A percentile compares a stretch with the other conserved stretches of the same genome.
phyloP scores from a whole-genome alignment of 2,797 vertebrate genomes.

The Phalloptychus januarius region DNA sequence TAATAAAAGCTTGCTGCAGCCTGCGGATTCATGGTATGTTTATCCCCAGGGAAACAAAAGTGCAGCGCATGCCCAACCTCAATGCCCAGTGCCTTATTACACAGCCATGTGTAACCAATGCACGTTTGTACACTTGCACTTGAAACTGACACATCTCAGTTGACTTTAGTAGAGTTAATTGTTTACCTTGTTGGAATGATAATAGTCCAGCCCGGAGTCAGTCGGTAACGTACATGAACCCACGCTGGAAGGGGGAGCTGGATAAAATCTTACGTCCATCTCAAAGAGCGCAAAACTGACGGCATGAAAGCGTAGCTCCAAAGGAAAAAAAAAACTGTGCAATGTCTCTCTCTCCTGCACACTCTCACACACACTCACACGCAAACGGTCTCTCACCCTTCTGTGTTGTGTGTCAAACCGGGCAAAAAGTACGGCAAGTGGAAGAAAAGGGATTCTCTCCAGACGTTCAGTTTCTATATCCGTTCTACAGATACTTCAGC shows the following conservation, averaged over 20 bases:
- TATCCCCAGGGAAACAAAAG: slow-evolving; percentile 39
- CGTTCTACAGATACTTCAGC: slow-evolving; percentile 63
- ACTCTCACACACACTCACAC: slow-evolving; percentile 22
- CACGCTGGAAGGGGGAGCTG: slow-evolving; percentile 93
- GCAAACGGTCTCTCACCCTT: slow-evolving; percentile 9
- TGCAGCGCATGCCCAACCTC: slow-evolving; percentile 37
- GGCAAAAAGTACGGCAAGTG: slow-evolving; percentile 74
- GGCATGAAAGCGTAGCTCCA: slow-evolving; percentile 84
- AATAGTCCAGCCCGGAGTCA: slow-evolving; percentile 96
- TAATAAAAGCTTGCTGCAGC: not conserved
- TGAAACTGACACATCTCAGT: slow-evolving; percentile 27
- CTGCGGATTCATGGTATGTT: not conserved
- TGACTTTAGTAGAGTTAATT: slow-evolving; percentile 16
- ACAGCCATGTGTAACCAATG: slow-evolving; percentile 5
- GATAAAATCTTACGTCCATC: slow-evolving; percentile 99
- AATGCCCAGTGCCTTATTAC: not conserved
- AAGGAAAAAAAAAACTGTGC: slow-evolving; percentile 62
- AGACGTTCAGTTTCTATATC: slow-evolving; percentile 61
- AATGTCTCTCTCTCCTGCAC: slow-evolving; percentile 56
- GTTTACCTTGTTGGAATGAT: slow-evolving; percentile 96
- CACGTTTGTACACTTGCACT: slow-evolving; percentile 15
- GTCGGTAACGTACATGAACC: slow-evolving; percentile 92
- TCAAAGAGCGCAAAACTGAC: slow-evolving; percentile 87
- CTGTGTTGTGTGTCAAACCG: slow-evolving; percentile 61
- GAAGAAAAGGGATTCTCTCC: slow-evolving; percentile 63